These are phyloP conservation scores for Arctopsyche grandis DNA, from an alignment of 1,140 invertebrate genomes.

Conservation along the genomic window DNA sequence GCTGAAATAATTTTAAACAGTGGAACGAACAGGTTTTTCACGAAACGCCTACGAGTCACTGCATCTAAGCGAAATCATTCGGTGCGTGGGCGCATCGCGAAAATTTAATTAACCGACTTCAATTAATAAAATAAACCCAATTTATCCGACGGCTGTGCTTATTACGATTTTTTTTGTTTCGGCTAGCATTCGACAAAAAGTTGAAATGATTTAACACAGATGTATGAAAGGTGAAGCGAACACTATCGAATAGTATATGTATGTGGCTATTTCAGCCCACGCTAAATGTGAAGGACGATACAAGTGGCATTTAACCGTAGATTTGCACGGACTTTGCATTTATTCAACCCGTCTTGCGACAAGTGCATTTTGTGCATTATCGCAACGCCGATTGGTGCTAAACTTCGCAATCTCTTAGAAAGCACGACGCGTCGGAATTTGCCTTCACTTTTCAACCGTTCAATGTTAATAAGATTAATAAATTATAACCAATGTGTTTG, in stretches of 20 bases:
- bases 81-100: neutral
- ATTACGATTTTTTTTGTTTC: neutral
- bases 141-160: neutral
- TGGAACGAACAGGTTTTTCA: neutral
- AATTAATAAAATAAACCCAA: neutral
- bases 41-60: neutral
- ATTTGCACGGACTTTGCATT: neutral
- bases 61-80: neutral
- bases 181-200: constrained; percentile 17
- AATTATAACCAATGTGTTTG: too few relatives aligned
- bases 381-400: too few relatives aligned
- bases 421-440: too few relatives aligned
- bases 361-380: neutral
- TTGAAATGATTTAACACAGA: constrained; percentile 17
- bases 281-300: constrained; percentile 40
- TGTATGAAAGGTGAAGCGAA: constrained; percentile 44
- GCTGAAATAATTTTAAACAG: neutral
- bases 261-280: constrained; percentile 14
- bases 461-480: too few relatives aligned
- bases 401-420: too few relatives aligned
- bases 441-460: too few relatives aligned
- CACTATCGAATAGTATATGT: constrained; percentile 6
- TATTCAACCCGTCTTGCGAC: neutral
- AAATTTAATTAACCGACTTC: constrained; percentile 10
- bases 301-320: constrained; percentile 38